Percentiles rank a stretch among this genome's conserved stretches.
These are phyloP conservation scores for Choristoneura rosaceana DNA, from an alignment of 2,888 invertebrate species.

Conservation along the genomic window DNA sequence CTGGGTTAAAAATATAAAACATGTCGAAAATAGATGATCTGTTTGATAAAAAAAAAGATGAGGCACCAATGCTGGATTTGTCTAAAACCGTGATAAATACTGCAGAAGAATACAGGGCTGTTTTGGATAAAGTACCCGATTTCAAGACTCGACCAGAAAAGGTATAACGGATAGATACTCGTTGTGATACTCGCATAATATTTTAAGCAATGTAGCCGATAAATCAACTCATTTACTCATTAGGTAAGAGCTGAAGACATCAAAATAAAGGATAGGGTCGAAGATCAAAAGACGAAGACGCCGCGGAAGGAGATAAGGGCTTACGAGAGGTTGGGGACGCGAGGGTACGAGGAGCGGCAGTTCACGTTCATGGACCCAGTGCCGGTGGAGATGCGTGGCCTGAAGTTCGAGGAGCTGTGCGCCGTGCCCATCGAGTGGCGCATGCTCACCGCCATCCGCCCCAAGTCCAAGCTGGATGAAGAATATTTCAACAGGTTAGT, in stretches of 20 bases:
- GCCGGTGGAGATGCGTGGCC: slow-evolving; percentile 91
- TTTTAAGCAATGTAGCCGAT: neutral
- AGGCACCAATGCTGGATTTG: slow-evolving; percentile 93
- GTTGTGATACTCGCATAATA: slow-evolving; percentile 2
- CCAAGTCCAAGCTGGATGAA: slow-evolving; percentile 93
- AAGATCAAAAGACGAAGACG: slow-evolving; percentile 90
- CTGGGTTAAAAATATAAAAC: slow-evolving; percentile 33
- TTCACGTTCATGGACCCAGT: slow-evolving; percentile 89
- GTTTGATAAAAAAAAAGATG: slow-evolving; percentile 93
- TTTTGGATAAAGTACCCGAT: slow-evolving; percentile 95
- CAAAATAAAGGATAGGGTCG: slow-evolving; percentile 89
- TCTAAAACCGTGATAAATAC: slow-evolving; percentile 91
- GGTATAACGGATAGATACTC: slow-evolving; percentile 68
- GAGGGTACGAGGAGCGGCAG: slow-evolving; percentile 84
- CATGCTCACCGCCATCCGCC: slow-evolving; percentile 95
- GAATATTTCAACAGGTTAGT: slow-evolving; percentile 92
- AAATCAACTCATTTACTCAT: slow-evolving; percentile 4
- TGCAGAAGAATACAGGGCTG: slow-evolving; percentile 92
- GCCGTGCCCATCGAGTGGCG: slow-evolving; percentile 96
- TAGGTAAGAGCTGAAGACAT: slow-evolving; percentile 91
- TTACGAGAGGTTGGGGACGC: slow-evolving; percentile 87
- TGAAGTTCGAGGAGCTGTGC: slow-evolving; percentile 91
- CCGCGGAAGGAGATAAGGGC: slow-evolving; percentile 89
- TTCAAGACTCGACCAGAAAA: slow-evolving; percentile 95
- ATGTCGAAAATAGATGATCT: slow-evolving; percentile 93